A percentile compares a stretch with the other conserved stretches of the same genome.
These are phyloP conservation scores for Danio jaintianensis DNA, from an alignment of 2,797 vertebrate genomes.

Conservation along the genomic window DNA sequence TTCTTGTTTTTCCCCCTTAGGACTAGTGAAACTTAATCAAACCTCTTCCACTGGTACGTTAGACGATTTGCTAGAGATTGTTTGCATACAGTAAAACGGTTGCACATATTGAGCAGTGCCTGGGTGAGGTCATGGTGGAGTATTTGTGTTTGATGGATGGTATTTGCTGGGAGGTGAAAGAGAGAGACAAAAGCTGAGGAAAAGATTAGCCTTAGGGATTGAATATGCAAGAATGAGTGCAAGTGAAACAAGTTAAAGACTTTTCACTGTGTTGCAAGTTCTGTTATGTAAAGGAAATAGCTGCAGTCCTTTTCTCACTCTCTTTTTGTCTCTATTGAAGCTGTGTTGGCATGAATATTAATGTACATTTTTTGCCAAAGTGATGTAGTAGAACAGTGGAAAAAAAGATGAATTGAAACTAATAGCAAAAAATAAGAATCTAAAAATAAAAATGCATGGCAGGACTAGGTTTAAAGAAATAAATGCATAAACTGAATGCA, in stretches of 20 bases:
- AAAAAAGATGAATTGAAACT: background rate
- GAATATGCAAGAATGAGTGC: background rate
- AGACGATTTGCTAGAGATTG: background rate
- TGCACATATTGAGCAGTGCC: background rate
- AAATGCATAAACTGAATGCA: background rate
- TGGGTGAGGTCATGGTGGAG: background rate
- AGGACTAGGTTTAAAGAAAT: background rate
- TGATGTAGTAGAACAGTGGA: background rate
- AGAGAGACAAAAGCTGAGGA: background rate
- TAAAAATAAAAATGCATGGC: background rate
- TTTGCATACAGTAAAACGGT: background rate
- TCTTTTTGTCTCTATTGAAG: slow-evolving; percentile 10
- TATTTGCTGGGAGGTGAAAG: slow-evolving; percentile 14
- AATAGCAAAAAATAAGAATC: background rate
- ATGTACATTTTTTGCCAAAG: background rate
- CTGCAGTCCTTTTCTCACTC: background rate
- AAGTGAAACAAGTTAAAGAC: background rate
- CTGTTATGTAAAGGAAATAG: slow-evolving; percentile 12
- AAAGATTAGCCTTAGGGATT: background rate
- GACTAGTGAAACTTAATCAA: background rate
- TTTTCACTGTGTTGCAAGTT: background rate
- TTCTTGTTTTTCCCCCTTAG: background rate
- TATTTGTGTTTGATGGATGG: slow-evolving; percentile 18
- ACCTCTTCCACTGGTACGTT: background rate
- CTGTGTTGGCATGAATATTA: slow-evolving; percentile 5